Conservation (phyloP, 1,140 invertebrate genomes). For the Aphelenchoides besseyi region DNA sequence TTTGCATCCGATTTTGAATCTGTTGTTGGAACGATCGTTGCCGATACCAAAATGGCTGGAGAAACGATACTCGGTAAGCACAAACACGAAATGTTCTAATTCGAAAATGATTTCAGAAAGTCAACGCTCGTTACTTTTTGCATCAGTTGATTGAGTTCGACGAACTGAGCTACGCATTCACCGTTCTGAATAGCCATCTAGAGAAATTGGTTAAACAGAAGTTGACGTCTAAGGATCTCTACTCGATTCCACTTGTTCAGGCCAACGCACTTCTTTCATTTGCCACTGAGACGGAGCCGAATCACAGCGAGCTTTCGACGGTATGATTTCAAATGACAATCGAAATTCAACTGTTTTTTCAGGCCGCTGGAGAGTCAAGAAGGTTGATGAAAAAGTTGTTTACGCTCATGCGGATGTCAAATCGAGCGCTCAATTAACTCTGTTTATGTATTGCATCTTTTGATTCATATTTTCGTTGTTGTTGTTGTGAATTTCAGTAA, state of each 20-base stretch:
- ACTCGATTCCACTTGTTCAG: constrained; percentile 8
- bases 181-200: constrained; percentile 20
- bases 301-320: constrained; percentile 25
- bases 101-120: constrained; percentile 27
- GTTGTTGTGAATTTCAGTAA: neutral
- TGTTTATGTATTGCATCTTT: neutral
- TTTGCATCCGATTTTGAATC: constrained; percentile 35
- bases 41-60: constrained; percentile 37
- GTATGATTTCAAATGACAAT: no score
- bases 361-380: constrained; percentile 31
- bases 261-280: constrained; percentile 7
- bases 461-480: neutral
- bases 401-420: neutral
- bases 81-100: neutral
- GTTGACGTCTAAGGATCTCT: neutral
- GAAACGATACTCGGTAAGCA: constrained; percentile 28
- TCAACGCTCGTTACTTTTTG: constrained; percentile 41
- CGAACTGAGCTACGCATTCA: constrained; percentile 37
- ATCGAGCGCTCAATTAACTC: neutral
- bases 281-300: constrained; percentile 8
- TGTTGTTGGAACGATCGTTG: constrained; percentile 29
- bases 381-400: constrained; percentile 26
- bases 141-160: constrained; percentile 41
- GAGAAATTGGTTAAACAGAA: constrained; percentile 12
- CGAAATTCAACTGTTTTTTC: constrained; percentile 14